Conservation (phyloP, 2,113 vertebrate genomes). For the human region GRCh38 chr3:152092001-152092500, state of each 20-base stretch:
- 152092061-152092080: background rate
- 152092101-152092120: background rate
- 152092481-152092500: background rate
- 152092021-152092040: background rate
- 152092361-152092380: background rate
- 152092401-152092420: background rate
- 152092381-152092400: background rate
- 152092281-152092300: background rate
- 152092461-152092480: background rate
- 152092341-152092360: background rate
- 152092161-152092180: background rate
- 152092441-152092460: background rate
- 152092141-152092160: background rate
- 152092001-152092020: background rate
- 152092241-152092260: background rate
- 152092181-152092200: background rate
- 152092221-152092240: background rate
- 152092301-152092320: background rate
- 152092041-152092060: background rate
- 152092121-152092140: background rate
- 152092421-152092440: background rate
- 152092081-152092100: background rate
- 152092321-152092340: background rate
- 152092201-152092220: background rate
- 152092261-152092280: background rate